These are phyloP conservation scores for Octonoba sinensis DNA, from an alignment of 2,888 invertebrate genomes.

Conservation along the genomic window DNA sequence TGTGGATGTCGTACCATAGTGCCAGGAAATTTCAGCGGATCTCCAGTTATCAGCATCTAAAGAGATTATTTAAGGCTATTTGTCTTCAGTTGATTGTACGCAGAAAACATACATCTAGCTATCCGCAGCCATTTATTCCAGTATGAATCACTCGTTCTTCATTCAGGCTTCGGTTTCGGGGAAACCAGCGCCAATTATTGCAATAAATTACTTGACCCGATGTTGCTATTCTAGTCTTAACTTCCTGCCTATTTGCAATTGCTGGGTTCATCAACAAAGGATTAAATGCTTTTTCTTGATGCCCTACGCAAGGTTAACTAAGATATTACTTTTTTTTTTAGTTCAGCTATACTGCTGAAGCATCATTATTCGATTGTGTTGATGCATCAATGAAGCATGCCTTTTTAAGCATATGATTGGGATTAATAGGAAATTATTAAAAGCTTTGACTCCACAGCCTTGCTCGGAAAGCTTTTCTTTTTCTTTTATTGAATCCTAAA, in stretches of 20 bases:
- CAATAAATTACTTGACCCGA: conserved; percentile 53
- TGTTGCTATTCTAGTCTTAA: conserved; percentile 43
- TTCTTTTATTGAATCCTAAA: too few relatives aligned
- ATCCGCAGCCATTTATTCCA: conserved; percentile 41
- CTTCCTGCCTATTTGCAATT: conserved; percentile 28
- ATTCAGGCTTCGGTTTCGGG: conserved; percentile 40
- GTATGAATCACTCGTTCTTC: conserved; percentile 53
- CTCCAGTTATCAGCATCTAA: conserved; percentile 40
- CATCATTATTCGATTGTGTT: too few relatives aligned
- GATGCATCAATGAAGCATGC: too few relatives aligned
- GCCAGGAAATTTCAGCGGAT: not conserved
- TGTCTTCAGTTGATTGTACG: conserved; percentile 37
- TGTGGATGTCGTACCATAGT: too few relatives aligned
- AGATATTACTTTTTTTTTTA: too few relatives aligned
- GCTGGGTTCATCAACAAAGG: conserved; percentile 7
- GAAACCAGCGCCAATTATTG: conserved; percentile 57
- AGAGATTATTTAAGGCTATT: conserved; percentile 54
- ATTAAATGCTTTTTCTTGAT: not conserved
- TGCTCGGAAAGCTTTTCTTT: too few relatives aligned
- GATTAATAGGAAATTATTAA: too few relatives aligned
- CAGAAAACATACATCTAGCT: conserved; percentile 28
- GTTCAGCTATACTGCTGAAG: too few relatives aligned
- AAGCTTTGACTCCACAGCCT: too few relatives aligned
- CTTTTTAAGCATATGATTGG: too few relatives aligned
- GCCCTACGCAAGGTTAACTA: too few relatives aligned